A percentile compares a stretch with the other conserved stretches of the same genome.
These are phyloP conservation scores for Girardia tigrina DNA, from an alignment of 2,888 invertebrate species.

Conservation along the genomic window DNA sequence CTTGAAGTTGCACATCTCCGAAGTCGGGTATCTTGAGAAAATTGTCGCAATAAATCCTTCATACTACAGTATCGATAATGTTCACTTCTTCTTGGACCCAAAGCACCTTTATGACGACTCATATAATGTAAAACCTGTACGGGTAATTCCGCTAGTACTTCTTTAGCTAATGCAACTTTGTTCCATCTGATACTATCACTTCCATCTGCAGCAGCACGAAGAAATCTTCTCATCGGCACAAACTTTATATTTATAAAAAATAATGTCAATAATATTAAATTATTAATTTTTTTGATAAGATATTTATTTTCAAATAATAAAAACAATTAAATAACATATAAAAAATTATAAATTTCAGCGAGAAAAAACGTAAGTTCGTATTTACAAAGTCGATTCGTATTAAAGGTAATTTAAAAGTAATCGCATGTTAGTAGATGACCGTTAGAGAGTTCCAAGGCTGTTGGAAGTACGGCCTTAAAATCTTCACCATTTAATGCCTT, in stretches of 20 bases:
- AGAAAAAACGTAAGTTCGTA: no score
- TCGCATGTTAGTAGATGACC: no score
- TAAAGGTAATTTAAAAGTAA: no score
- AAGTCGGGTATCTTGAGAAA: constrained; percentile 1
- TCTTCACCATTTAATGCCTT: no score
- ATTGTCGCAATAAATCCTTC: constrained; percentile 14
- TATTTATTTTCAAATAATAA: no score
- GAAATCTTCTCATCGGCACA: constrained; percentile 36
- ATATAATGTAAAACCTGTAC: constrained; percentile 33
- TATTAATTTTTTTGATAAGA: no score
- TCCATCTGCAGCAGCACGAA: constrained; percentile 36
- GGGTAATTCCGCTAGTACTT: constrained; percentile 36
- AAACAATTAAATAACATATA: no score
- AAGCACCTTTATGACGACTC: constrained; percentile 26
- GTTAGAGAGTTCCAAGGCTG: no score
- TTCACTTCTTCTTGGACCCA: neutral
- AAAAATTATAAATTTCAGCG: no score
- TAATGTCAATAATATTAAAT: no score
- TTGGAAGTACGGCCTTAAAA: no score
- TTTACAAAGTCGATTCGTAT: no score
- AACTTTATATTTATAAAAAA: constrained; percentile 35
- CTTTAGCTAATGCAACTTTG: constrained; percentile 37
- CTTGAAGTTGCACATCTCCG: constrained; percentile 2
- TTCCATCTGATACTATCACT: constrained; percentile 35
- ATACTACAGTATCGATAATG: constrained; percentile 14